phyloP scores from a whole-genome alignment of 2,113 vertebrate genomes.

The Pseudopodoces humilis region DNA sequence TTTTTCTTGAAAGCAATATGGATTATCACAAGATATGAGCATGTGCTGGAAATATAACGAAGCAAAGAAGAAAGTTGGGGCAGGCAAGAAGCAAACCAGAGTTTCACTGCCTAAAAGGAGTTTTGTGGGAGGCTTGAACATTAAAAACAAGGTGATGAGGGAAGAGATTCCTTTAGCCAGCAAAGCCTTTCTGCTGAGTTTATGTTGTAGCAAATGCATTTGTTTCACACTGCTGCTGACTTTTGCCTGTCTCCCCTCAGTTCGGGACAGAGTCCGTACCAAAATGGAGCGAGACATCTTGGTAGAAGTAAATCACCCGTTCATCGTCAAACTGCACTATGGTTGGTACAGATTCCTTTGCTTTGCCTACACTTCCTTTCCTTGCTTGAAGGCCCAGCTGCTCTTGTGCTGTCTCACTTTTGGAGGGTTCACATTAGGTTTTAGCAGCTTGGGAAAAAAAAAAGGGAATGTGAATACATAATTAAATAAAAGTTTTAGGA shows the following conservation, averaged over 20 bases:
- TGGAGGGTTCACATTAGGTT: background rate
- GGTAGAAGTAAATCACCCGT: slow-evolving; percentile 97
- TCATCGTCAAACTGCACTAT: slow-evolving; percentile 99
- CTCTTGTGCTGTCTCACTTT: background rate
- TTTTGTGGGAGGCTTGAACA: background rate
- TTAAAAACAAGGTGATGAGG: background rate
- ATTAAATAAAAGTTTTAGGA: background rate
- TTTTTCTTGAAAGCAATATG: background rate
- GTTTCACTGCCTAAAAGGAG: background rate
- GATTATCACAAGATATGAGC: background rate
- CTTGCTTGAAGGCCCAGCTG: background rate
- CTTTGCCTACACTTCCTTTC: background rate
- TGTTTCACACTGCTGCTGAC: background rate
- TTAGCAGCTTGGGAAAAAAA: background rate
- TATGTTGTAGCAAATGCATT: background rate
- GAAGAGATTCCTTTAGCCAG: background rate
- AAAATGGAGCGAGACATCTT: slow-evolving; percentile 99
- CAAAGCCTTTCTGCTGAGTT: background rate
- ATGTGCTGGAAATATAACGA: background rate
- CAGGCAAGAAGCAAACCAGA: background rate
- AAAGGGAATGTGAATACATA: background rate
- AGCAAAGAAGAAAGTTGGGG: background rate
- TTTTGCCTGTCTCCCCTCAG: slow-evolving; percentile 59
- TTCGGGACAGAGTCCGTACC: slow-evolving; percentile 95
- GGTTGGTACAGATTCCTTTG: slow-evolving; percentile 74